Evolutionary conservation across 2,113 vertebrate species (phyloP), one percentile per base, ranked within the genome.

Genomic region (Gadus macrocephalus): DNA sequence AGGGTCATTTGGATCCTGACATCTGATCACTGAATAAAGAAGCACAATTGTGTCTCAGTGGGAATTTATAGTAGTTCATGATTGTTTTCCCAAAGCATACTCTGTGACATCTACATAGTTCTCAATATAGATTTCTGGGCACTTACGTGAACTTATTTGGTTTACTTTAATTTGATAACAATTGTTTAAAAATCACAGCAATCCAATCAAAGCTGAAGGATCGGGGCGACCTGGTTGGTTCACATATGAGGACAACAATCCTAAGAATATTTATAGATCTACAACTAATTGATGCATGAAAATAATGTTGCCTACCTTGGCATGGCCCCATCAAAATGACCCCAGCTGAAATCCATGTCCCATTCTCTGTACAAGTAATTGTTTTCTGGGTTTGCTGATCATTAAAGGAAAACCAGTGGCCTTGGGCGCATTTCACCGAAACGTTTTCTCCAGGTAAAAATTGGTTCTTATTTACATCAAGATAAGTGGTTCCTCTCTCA

Each of bases 21-120:
- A 91, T 16, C 0, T 73, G 1, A 87, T 67, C 72, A 73, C 88
- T 91, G 28, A 0, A 69, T 73, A n/a, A 25, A 74, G 2, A 77
- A 27, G 66, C 15, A n/a, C 55, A 58, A 58, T 14, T 58, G 55
- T 14, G 5, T 5, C 5, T 58, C 3, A 58, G 15, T 17, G 55
- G 55, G n/a, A 58, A 58, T 16, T 58, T 9, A 7, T 1, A 14
- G 42, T 49, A 14, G 42, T 9, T 14, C 42, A 49, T 9, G 42
- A 49, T 49, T 49, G 42, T 49, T 49, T 49, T 49, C 42, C 42
- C 55, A 58, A 58, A n/a, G 1, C n/a, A n/a, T 7, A 58, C 15
- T 5, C 11, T 5, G 16, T 58, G 15, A 16, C n/a, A 16, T 58
- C 14, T 58, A n/a, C n/a, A n/a, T 58, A 58, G 15, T 58, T 58